phyloP scores from a whole-genome alignment of 2,113 vertebrate species.

The Laticauda laticaudata region DNA sequence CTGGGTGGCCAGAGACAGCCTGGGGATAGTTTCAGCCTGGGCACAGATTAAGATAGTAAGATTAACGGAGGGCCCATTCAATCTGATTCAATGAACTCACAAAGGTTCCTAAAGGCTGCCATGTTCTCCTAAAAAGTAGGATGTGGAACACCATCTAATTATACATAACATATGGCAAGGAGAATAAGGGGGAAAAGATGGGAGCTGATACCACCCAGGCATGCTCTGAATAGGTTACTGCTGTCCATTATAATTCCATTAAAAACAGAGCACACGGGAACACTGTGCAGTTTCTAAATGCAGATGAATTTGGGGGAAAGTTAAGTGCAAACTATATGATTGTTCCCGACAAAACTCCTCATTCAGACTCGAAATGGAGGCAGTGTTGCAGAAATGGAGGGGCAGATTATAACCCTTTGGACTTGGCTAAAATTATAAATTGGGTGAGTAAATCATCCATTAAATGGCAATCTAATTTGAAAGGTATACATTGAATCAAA shows the following conservation, averaged over 20 bases:
- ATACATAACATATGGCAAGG: slow-evolving; percentile 21
- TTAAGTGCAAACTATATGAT: slow-evolving; percentile 46
- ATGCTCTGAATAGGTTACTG: slow-evolving; percentile 43
- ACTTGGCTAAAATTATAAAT: slow-evolving; percentile 54
- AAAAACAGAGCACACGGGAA: slow-evolving; percentile 59
- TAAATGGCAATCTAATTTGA: slow-evolving; percentile 53
- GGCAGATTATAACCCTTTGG: slow-evolving; percentile 54
- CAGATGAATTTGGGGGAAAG: slow-evolving; percentile 55
- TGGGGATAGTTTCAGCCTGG: not conserved
- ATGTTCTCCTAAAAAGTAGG: slow-evolving; percentile 5
- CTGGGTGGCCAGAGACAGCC: not conserved
- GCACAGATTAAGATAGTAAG: not conserved
- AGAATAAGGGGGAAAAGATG: slow-evolving; percentile 20
- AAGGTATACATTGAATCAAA: slow-evolving; percentile 35
- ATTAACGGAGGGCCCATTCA: not conserved
- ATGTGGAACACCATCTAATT: not conserved
- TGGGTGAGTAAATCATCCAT: slow-evolving; percentile 46
- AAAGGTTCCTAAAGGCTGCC: not conserved
- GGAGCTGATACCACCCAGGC: slow-evolving; percentile 26
- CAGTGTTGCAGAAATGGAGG: slow-evolving; percentile 52
- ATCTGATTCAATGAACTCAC: slow-evolving; percentile 1
- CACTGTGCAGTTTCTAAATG: slow-evolving; percentile 55
- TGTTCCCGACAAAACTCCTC: slow-evolving; percentile 22
- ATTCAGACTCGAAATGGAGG: slow-evolving; percentile 29
- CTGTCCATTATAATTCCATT: slow-evolving; percentile 52